Percentiles rank a stretch among this genome's conserved stretches.
Evolutionary conservation across 2,888 invertebrate genomes (phyloP).

Genomic region (Agrochola circellaris): DNA sequence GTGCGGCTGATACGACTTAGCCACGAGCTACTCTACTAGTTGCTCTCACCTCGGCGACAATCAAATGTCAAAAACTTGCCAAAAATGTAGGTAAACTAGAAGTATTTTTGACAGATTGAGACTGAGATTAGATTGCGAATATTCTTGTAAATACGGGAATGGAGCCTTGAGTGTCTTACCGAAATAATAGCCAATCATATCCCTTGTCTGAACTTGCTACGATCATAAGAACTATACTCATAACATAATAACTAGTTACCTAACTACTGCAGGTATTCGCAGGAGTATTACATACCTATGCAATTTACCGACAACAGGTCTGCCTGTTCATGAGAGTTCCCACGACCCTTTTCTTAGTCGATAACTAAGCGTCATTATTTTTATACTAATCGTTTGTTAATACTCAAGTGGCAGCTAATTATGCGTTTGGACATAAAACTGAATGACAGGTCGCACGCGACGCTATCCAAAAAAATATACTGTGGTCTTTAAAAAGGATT

Average conservation of each 20-base stretch:
- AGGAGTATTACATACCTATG: conserved; percentile 28
- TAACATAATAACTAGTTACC: conserved; percentile 5
- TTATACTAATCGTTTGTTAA: conserved; percentile 51
- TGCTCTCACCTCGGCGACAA: too few species aligned
- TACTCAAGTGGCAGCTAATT: conserved; percentile 33
- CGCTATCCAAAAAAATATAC: conserved; percentile 16
- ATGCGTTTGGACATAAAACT: conserved; percentile 23
- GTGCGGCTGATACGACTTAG: too few species aligned
- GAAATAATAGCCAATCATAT: background rate
- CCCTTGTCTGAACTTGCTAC: background rate
- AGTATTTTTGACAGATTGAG: too few species aligned
- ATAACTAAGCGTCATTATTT: conserved; percentile 54
- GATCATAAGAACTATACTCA: background rate
- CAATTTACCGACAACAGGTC: conserved; percentile 29
- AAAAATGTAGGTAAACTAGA: too few species aligned
- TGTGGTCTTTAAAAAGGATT: conserved; percentile 7
- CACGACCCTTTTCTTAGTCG: conserved; percentile 68
- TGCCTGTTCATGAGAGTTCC: conserved; percentile 65
- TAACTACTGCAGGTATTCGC: conserved; percentile 2
- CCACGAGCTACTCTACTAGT: too few species aligned
- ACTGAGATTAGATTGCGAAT: too few species aligned
- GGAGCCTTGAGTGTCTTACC: too few species aligned
- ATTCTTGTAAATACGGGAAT: too few species aligned
- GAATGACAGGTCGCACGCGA: conserved; percentile 27
- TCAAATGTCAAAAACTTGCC: too few species aligned